phyloP scores from a whole-genome alignment of 2,888 invertebrate species.

The Pomacea canaliculata region DNA sequence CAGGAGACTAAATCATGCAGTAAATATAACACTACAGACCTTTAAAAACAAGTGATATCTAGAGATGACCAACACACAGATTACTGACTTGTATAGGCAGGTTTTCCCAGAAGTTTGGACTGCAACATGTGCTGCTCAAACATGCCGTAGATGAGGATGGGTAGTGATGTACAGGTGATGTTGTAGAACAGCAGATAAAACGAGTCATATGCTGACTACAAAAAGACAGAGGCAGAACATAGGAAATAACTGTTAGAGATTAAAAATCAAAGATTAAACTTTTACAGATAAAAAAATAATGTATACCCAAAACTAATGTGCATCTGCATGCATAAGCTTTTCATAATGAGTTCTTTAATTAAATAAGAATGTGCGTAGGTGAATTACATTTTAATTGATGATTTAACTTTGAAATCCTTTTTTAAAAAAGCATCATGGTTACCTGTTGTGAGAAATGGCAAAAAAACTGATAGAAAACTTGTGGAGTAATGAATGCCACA shows the following conservation, averaged over 20 bases:
- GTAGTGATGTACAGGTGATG: constrained; percentile 81
- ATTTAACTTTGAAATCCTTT: no score
- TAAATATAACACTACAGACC: no score
- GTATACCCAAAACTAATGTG: background rate
- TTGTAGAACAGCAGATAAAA: constrained; percentile 83
- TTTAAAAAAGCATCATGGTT: constrained; percentile 18
- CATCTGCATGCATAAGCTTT: no score
- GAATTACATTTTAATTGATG: no score
- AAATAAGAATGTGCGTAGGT: no score
- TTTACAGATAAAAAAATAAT: background rate
- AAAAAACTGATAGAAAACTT: constrained; percentile 73
- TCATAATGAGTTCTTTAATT: no score
- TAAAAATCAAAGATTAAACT: constrained; percentile 1
- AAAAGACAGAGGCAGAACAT: background rate
- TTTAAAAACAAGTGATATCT: no score
- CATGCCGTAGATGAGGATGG: constrained; percentile 80
- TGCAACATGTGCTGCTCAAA: constrained; percentile 81
- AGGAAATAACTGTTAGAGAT: background rate
- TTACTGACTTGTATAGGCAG: constrained; percentile 78
- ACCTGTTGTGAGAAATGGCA: constrained; percentile 72
- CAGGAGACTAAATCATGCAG: no score
- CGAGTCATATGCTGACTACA: constrained; percentile 78
- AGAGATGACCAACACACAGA: no score
- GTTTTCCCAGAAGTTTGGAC: constrained; percentile 74
- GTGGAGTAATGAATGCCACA: constrained; percentile 79